These are phyloP conservation scores for Cacatua alba DNA, from an alignment of 2,113 vertebrate species.

Conservation along the genomic window DNA sequence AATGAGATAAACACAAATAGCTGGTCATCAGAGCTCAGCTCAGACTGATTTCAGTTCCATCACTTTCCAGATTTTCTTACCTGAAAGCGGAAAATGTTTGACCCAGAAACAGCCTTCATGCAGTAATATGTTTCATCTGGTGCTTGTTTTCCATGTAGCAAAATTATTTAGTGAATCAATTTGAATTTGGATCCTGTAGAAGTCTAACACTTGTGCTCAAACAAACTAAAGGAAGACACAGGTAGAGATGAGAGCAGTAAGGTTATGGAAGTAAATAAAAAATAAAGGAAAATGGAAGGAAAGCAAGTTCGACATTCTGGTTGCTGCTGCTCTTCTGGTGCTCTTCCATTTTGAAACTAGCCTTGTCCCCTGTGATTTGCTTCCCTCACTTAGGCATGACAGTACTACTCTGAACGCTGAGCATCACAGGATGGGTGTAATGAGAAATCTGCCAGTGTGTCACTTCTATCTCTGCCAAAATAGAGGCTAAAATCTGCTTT, in stretches of 20 bases:
- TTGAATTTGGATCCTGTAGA: constrained; percentile 5
- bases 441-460: constrained; percentile 37
- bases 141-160: background rate
- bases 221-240: background rate
- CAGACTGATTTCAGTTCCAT: background rate
- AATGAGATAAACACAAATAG: background rate
- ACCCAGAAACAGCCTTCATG: background rate
- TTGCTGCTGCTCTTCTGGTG: background rate
- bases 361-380: background rate
- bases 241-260: background rate
- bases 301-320: background rate
- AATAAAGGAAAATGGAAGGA: background rate
- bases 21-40: background rate
- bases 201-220: background rate
- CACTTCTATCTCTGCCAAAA: constrained; percentile 36
- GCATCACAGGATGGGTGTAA: constrained; percentile 16
- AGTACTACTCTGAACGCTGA: background rate
- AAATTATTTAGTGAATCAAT: constrained; percentile 10
- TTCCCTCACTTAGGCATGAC: constrained; percentile 5
- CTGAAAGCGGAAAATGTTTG: background rate
- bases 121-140: background rate
- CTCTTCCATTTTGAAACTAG: constrained; percentile 14
- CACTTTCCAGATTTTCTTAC: background rate
- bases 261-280: background rate
- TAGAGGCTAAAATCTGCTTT: constrained; percentile 52